Percentiles rank a stretch among this genome's conserved stretches.
Conservation (phyloP, 2,113 vertebrate genomes). For the Sclerurus mexicanus region DNA sequence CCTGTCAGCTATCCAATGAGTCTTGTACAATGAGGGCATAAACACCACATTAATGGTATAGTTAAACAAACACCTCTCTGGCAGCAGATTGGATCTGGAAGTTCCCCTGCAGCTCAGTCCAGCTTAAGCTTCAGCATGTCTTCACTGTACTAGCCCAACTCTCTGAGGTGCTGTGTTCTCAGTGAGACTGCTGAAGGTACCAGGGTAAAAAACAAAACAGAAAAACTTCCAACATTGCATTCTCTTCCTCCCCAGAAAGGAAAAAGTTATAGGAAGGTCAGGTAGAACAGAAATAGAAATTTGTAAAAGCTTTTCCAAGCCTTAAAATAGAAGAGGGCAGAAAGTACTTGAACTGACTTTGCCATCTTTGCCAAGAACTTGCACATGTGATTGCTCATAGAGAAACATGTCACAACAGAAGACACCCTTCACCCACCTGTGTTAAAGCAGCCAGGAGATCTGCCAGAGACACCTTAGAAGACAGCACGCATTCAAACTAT, state of each 20-base stretch:
- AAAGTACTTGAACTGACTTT: neutral
- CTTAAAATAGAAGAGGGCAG: neutral
- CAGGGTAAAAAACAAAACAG: neutral
- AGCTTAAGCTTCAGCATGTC: neutral
- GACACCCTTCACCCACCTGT: neutral
- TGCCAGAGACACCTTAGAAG: neutral
- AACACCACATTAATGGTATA: neutral
- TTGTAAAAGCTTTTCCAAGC: neutral
- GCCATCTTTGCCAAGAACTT: neutral
- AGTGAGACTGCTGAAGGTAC: neutral
- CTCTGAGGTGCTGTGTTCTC: neutral
- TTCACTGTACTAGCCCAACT: rapidly evolving
- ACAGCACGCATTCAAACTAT: rapidly evolving
- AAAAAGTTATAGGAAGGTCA: neutral
- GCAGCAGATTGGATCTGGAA: neutral
- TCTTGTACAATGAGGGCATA: neutral
- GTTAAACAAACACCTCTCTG: neutral
- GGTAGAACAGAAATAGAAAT: neutral
- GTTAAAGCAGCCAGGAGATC: neutral
- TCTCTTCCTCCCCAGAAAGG: neutral
- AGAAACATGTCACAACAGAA: neutral
- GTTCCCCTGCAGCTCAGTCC: neutral
- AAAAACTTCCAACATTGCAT: neutral
- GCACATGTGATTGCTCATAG: neutral
- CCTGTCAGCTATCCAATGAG: neutral